phyloP scores from a whole-genome alignment of 2,113 vertebrate genomes.

The Montifringilla adamsi region DNA sequence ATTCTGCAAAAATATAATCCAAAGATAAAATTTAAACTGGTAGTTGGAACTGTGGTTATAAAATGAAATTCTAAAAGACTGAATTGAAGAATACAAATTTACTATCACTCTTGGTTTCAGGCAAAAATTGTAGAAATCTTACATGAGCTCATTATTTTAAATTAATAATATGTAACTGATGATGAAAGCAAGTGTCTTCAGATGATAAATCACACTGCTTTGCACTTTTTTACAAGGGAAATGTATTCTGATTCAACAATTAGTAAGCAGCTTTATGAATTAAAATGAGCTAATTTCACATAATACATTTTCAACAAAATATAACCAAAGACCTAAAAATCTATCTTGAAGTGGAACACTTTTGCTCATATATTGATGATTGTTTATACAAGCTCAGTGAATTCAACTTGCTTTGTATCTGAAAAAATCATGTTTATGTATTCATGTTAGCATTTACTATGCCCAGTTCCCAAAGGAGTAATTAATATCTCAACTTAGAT shows the following conservation, averaged over 20 bases:
- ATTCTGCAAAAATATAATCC: not conserved
- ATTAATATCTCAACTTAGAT: conserved; percentile 57
- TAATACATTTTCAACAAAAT: not conserved
- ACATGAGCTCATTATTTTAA: not conserved
- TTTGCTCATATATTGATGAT: not conserved
- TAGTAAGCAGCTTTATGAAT: not conserved
- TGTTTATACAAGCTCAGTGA: not conserved
- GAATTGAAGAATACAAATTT: not conserved
- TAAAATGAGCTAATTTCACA: not conserved
- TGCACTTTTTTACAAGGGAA: not conserved
- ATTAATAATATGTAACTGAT: not conserved
- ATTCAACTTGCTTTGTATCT: not conserved
- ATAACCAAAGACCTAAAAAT: not conserved
- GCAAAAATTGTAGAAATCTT: not conserved
- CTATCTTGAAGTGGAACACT: not conserved
- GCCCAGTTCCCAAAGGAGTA: conserved; percentile 33
- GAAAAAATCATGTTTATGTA: not conserved
- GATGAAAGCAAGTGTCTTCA: not conserved
- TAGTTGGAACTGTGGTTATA: not conserved
- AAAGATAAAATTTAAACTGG: not conserved
- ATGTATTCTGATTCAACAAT: not conserved
- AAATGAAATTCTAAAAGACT: not conserved
- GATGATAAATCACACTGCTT: not conserved
- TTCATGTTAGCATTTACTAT: conserved; percentile 15
- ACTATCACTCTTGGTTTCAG: not conserved